A percentile compares a stretch with the other conserved stretches of the same genome.
phyloP scores from a whole-genome alignment of 1,140 invertebrate genomes.

The Apis dorsata region DNA sequence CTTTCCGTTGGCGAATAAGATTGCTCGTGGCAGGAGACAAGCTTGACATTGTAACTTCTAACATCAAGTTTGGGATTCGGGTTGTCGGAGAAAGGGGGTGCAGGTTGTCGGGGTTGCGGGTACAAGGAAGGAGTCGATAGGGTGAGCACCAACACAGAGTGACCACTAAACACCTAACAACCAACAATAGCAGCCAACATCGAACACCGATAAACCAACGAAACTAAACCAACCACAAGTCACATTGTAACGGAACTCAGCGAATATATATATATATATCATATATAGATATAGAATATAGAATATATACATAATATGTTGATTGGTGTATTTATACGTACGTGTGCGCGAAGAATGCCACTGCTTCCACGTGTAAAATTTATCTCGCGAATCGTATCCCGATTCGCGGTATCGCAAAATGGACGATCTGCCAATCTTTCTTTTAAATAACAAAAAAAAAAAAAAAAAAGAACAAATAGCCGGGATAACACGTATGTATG shows the following conservation, averaged over 20 bases:
- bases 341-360: slow-evolving; percentile 64
- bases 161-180: slow-evolving; percentile 80
- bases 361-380: slow-evolving; percentile 38
- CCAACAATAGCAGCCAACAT: slow-evolving; percentile 79
- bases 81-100: slow-evolving; percentile 34
- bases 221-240: slow-evolving; percentile 78
- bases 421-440: neutral
- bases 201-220: slow-evolving; percentile 78
- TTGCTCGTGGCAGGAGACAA: slow-evolving; percentile 48
- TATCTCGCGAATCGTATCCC: neutral
- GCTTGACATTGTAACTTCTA: slow-evolving; percentile 67
- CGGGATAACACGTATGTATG: neutral
- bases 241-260: slow-evolving; percentile 76
- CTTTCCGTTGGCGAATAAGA: slow-evolving; percentile 29
- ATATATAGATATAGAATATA: slow-evolving; percentile 47
- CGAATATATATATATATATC: slow-evolving; percentile 62
- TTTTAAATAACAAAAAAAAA: neutral
- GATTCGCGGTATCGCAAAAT: neutral
- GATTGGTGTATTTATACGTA: slow-evolving; percentile 61
- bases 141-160: slow-evolving; percentile 75
- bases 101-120: slow-evolving; percentile 61
- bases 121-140: slow-evolving; percentile 70
- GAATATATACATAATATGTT: slow-evolving; percentile 54
- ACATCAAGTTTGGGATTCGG: slow-evolving; percentile 65
- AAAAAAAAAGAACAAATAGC: neutral